Conservation (phyloP, 2,888 invertebrate genomes). For the Euphydryas editha region DNA sequence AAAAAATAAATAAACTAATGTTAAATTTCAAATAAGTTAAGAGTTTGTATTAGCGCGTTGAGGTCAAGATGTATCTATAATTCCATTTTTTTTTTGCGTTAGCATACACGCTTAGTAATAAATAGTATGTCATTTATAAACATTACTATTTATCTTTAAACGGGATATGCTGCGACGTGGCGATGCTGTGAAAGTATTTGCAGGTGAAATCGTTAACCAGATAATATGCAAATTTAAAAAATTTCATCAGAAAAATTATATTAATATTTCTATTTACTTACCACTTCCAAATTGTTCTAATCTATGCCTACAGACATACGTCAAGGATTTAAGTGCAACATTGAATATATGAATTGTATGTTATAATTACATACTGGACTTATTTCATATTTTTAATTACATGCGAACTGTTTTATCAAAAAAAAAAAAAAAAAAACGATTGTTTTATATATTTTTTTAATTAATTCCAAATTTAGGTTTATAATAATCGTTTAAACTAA, state of each 20-base stretch:
- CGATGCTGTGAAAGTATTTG: too few relatives aligned
- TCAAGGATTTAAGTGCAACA: slow-evolving; percentile 13
- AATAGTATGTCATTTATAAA: too few relatives aligned
- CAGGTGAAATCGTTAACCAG: too few relatives aligned
- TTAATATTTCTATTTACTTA: neutral
- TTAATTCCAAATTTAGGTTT: neutral
- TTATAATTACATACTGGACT: slow-evolving; percentile 4
- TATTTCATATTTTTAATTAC: slow-evolving; percentile 2
- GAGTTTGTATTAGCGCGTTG: too few relatives aligned
- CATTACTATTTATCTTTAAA: too few relatives aligned
- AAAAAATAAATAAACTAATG: too few relatives aligned
- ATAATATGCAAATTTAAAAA: too few relatives aligned
- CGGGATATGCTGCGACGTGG: too few relatives aligned
- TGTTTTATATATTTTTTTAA: neutral
- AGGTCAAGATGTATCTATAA: too few relatives aligned
- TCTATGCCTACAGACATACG: neutral
- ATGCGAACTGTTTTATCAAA: neutral
- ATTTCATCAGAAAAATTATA: neutral
- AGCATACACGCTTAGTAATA: too few relatives aligned
- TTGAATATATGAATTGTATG: slow-evolving; percentile 16
- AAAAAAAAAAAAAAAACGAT: neutral
- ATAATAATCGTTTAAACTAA: neutral
- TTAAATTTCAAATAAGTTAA: too few relatives aligned
- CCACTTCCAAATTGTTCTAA: neutral
- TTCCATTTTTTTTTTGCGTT: too few relatives aligned